Conservation (phyloP, 2,797 vertebrate genomes). For the Poeciliopsis gracilis region DNA sequence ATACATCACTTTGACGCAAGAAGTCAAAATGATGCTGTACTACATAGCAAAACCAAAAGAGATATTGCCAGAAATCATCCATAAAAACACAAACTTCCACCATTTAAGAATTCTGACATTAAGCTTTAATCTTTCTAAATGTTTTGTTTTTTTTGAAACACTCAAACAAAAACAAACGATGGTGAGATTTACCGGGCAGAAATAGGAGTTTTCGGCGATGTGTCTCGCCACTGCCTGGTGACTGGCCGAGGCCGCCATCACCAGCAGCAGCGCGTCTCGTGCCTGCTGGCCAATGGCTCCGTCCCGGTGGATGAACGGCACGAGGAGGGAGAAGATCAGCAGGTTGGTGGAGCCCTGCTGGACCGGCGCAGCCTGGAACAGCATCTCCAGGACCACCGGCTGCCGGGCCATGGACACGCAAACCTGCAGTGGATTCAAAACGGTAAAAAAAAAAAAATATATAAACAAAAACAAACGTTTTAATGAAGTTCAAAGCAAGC, state of each 20-base stretch:
- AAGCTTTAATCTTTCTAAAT: background rate
- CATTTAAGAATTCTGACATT: background rate
- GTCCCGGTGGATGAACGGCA: conserved; percentile 96
- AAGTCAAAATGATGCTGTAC: background rate
- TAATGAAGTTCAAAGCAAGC: background rate
- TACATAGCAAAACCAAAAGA: background rate
- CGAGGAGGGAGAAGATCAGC: conserved; percentile 94
- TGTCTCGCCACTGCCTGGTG: conserved; percentile 87
- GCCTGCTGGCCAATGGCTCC: conserved; percentile 93
- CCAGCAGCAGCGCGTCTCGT: conserved; percentile 91
- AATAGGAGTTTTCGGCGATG: conserved; percentile 95
- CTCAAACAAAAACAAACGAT: background rate
- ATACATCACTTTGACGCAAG: background rate
- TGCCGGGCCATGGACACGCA: conserved; percentile 91
- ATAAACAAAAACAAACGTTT: background rate
- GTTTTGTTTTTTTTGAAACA: background rate
- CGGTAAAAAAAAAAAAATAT: too few species aligned
- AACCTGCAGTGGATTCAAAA: conserved; percentile 64
- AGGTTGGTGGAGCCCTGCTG: conserved; percentile 89
- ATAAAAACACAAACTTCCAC: background rate
- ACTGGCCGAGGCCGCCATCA: conserved; percentile 93
- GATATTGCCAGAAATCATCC: background rate
- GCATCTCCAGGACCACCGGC: conserved; percentile 89
- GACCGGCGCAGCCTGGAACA: conserved; percentile 85
- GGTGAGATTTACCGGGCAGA: conserved; percentile 88